A percentile compares a stretch with the other conserved stretches of the same genome.
Conservation (phyloP, 2,888 invertebrate species). For the Pristionchus exspectatus region DNA sequence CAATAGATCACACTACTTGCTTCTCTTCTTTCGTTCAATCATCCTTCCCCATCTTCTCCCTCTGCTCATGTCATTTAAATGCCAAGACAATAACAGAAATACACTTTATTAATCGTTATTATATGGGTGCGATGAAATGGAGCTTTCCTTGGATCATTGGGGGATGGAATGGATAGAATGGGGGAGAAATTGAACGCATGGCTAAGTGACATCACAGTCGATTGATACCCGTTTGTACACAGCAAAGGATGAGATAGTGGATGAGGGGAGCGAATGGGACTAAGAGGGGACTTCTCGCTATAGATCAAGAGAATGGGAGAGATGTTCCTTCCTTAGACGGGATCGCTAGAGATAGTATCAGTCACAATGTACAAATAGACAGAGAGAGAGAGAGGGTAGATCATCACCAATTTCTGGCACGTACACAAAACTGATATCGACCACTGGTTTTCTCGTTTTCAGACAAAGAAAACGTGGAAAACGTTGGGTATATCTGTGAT, state of each 20-base stretch:
- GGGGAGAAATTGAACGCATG: background rate
- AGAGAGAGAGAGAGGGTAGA: background rate
- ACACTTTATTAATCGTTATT: constrained; percentile 47
- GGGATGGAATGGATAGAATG: constrained; percentile 1
- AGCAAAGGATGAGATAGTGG: constrained; percentile 34
- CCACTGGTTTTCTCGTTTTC: background rate
- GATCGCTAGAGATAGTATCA: background rate
- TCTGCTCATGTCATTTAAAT: background rate
- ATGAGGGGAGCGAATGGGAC: background rate
- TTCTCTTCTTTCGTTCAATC: constrained; percentile 25
- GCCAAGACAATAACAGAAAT: constrained; percentile 29
- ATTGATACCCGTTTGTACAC: constrained; percentile 13
- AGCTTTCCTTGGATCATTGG: background rate
- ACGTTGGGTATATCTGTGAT: background rate
- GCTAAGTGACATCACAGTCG: constrained; percentile 48
- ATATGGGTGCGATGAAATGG: constrained; percentile 23
- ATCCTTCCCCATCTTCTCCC: background rate
- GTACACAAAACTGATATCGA: background rate
- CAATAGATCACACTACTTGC: background rate
- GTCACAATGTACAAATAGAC: constrained; percentile 48
- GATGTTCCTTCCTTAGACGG: background rate
- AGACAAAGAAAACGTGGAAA: background rate
- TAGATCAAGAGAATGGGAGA: background rate
- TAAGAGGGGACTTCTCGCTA: background rate
- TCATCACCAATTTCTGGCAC: background rate